Evolutionary conservation across 2,888 invertebrate genomes (phyloP), one percentile per base, ranked within the genome.

Genomic region (Trilocha varians): DNA sequence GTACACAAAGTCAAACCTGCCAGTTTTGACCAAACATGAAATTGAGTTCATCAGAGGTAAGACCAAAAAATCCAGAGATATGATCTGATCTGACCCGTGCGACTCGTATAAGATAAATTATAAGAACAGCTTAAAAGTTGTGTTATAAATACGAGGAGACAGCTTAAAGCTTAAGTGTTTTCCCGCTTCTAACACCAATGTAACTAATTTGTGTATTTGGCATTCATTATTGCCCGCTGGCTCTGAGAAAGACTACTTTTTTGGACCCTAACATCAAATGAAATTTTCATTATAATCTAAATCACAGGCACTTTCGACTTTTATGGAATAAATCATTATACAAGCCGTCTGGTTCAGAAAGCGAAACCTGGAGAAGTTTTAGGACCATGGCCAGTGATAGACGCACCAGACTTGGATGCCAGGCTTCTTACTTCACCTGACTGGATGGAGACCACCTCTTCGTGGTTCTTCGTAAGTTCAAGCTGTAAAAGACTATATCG

Each of bases 301-400:
- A n/a, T n/a, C n/a, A n/a, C 44, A 67, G 87, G 84, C 1, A 69
- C 79, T 4, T 68, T 65, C 4, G 87, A 87, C 52, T 86, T 82
- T 50, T 63, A 82, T 34, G 86, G 77, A 0, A 46, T 87, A 16
- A 87, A 87, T 50, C 70, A 78, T 47, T 87, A 87, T 57, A 72
- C 79, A 0, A 52, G 62, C 3, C 45, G 51, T 15, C 38, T 53
- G 1, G 53, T 57, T 3, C 43, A 52, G 0, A 40, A 41, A 5
- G 46, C 47, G 3, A 15, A 18, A 0, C 37, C 41, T 0, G 46
- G 46, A 1, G 48, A 54, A 32, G 6, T 33, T 16, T 13, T 39
- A 15, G 8, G n/a, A 9, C 39, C 39, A 11, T 39, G 16, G 3
- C 39, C 39, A 3, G 6, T 13, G 2, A 33, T 16, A 33, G 34